phyloP scores from a whole-genome alignment of 2,113 vertebrate species.

The Fregata magnificens region DNA sequence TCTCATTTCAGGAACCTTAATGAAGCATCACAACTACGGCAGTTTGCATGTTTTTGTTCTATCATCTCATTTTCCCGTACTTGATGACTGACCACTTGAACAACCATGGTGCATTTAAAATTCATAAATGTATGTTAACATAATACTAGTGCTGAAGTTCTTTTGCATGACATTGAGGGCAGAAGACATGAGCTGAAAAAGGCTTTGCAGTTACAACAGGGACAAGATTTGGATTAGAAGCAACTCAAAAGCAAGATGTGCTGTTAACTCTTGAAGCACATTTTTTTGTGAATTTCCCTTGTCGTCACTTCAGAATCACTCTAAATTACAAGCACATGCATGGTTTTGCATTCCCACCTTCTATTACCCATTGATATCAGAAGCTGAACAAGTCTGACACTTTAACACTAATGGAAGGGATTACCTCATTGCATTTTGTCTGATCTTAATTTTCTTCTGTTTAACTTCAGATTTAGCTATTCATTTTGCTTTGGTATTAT shows the following conservation, averaged over 20 bases:
- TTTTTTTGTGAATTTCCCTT: not conserved
- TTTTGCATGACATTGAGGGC: not conserved
- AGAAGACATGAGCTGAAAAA: not conserved
- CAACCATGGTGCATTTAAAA: not conserved
- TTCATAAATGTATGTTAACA: not conserved
- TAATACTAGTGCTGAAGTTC: not conserved
- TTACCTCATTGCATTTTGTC: not conserved
- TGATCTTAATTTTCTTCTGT: not conserved
- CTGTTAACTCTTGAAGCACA: not conserved
- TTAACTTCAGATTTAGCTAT: not conserved
- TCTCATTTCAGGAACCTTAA: constrained; percentile 10
- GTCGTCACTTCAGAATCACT: not conserved
- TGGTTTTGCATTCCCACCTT: not conserved
- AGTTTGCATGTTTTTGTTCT: not conserved
- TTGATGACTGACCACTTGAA: not conserved
- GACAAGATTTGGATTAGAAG: not conserved
- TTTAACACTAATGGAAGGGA: not conserved
- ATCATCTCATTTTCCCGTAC: not conserved
- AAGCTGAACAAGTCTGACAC: not conserved
- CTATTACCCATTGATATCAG: not conserved
- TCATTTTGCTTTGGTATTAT: not conserved
- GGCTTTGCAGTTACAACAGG: not conserved
- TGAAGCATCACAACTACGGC: not conserved
- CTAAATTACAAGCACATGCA: rapidly evolving
- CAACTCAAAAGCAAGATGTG: not conserved